phyloP scores from a whole-genome alignment of 2,113 vertebrate species.

The Sclerurus mexicanus region DNA sequence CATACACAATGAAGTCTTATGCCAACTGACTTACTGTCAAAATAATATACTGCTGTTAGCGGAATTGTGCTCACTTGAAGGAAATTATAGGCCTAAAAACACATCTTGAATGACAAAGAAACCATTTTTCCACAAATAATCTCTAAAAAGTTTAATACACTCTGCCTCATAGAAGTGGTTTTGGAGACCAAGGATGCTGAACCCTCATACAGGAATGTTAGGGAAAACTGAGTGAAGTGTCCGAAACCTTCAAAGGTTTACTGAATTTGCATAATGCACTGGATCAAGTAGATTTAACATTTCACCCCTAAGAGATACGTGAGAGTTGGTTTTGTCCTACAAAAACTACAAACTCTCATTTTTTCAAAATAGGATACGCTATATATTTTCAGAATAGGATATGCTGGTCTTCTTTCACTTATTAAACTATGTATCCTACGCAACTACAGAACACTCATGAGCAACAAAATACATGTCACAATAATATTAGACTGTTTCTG shows the following conservation, averaged over 20 bases:
- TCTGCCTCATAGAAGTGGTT: not conserved
- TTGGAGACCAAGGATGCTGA: not conserved
- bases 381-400: not conserved
- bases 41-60: conserved; percentile 54
- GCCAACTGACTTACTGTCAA: conserved; percentile 65
- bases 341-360: not conserved
- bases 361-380: not conserved
- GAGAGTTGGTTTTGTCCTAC: not conserved
- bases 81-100: conserved; percentile 62
- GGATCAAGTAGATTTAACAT: not conserved
- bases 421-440: not conserved
- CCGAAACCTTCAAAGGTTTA: not conserved
- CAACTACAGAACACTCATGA: not conserved
- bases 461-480: not conserved
- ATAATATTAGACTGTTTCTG: not conserved
- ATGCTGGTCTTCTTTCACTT: not conserved
- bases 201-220: not conserved
- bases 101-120: conserved; percentile 59
- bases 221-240: not conserved
- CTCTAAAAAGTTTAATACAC: conserved; percentile 39
- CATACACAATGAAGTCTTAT: conserved; percentile 61
- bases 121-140: conserved; percentile 48
- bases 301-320: fast-evolving
- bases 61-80: conserved; percentile 46
- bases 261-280: conserved; percentile 2